Percentiles rank a stretch among this genome's conserved stretches.
Conservation (phyloP, 2,888 invertebrate species). For the Pimpla rufipes region DNA sequence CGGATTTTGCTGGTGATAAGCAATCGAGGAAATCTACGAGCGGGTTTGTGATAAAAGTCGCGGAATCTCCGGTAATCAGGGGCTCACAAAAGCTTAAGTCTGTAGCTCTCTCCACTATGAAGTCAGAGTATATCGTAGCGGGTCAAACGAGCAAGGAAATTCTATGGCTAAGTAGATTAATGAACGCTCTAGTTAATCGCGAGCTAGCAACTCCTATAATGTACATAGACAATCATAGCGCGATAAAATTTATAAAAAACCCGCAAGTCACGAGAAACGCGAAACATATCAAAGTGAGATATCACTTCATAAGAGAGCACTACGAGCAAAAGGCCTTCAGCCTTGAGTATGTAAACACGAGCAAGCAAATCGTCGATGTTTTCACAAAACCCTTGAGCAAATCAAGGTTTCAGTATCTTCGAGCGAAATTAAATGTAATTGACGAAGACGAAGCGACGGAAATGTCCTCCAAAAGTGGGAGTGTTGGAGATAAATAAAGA, state of each 20-base stretch:
- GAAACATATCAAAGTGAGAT: background rate
- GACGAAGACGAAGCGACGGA: background rate
- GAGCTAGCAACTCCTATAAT: conserved; percentile 16
- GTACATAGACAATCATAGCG: conserved; percentile 64
- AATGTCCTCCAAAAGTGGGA: background rate
- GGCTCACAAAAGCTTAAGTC: conserved; percentile 60
- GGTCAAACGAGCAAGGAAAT: conserved; percentile 53
- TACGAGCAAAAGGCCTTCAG: background rate
- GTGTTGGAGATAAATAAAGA: background rate
- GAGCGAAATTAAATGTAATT: background rate
- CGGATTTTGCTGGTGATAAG: conserved; percentile 67
- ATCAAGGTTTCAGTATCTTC: background rate
- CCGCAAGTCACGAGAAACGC: background rate
- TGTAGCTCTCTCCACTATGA: no score
- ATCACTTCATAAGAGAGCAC: background rate
- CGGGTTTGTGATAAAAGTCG: conserved; percentile 62
- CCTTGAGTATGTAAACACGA: background rate
- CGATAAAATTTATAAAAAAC: conserved; percentile 60
- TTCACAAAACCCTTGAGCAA: background rate
- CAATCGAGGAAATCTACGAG: conserved; percentile 66
- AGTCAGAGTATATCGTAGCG: conserved; percentile 66
- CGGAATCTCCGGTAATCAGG: conserved; percentile 62
- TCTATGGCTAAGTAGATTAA: conserved; percentile 58
- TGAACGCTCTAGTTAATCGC: conserved; percentile 28
- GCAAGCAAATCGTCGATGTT: background rate